These are phyloP conservation scores for Mycalesis mineus DNA, from an alignment of 2,888 invertebrate species.

Conservation along the genomic window DNA sequence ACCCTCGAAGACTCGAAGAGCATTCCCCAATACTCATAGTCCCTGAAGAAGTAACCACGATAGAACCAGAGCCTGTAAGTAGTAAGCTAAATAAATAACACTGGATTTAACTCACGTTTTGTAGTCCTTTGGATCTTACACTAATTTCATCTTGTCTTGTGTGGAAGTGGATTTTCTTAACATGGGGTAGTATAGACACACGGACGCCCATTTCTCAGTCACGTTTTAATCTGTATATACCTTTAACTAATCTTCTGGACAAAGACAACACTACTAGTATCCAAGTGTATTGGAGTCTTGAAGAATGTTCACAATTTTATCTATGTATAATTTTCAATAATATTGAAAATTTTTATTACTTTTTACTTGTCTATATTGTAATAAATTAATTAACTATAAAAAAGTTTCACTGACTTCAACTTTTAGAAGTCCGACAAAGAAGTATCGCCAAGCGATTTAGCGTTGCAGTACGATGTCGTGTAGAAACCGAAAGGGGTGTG, in stretches of 20 bases:
- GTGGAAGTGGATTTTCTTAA: slow-evolving; percentile 54
- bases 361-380: no score
- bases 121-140: slow-evolving; percentile 34
- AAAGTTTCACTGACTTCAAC: no score
- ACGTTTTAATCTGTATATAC: slow-evolving; percentile 49
- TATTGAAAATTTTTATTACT: no score
- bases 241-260: slow-evolving; percentile 56
- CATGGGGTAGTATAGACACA: slow-evolving; percentile 50
- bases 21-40: slow-evolving; percentile 42
- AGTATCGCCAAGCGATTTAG: no score
- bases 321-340: no score
- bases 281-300: no score
- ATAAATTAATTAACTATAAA: no score
- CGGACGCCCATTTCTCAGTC: slow-evolving; percentile 38
- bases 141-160: slow-evolving; percentile 39
- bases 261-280: slow-evolving; percentile 42
- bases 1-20: slow-evolving; percentile 45
- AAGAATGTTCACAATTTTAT: no score
- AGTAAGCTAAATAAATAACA: slow-evolving; percentile 21
- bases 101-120: slow-evolving; percentile 33
- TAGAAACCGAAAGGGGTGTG: no score
- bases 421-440: no score
- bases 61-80: slow-evolving; percentile 65
- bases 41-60: slow-evolving; percentile 47
- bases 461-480: no score